Conservation (phyloP, 2,888 invertebrate species). For the Plagodis dolabraria region DNA sequence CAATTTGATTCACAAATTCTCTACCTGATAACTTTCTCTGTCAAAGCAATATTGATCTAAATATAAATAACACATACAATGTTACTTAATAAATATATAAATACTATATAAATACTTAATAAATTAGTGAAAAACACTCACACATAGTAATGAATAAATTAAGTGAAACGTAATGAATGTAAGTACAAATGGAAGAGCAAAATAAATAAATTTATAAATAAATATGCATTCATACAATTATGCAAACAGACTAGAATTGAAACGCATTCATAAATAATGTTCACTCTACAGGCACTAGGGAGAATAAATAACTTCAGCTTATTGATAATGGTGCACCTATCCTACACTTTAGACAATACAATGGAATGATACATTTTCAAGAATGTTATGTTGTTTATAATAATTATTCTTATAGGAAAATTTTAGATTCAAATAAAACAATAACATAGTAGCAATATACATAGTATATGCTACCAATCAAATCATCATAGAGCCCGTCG, state of each 20-base stretch:
- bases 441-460: conserved; percentile 29
- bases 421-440: conserved; percentile 40
- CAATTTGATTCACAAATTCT: conserved; percentile 62
- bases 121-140: conserved; percentile 63
- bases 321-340: conserved; percentile 75
- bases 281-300: conserved; percentile 37
- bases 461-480: conserved; percentile 35
- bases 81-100: too few species aligned
- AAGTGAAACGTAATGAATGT: conserved; percentile 51
- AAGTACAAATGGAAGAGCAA: conserved; percentile 62
- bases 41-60: conserved; percentile 55
- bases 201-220: conserved; percentile 69
- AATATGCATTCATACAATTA: conserved; percentile 68
- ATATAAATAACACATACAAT: conserved; percentile 48
- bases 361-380: conserved; percentile 83
- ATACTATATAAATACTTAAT: too few species aligned
- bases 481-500: conserved; percentile 37
- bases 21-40: conserved; percentile 49
- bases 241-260: conserved; percentile 60
- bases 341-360: conserved; percentile 80
- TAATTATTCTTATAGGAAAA: conserved; percentile 49
- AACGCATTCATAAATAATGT: conserved; percentile 39
- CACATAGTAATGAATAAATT: conserved; percentile 59
- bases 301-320: conserved; percentile 49
- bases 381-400: conserved; percentile 76